A percentile compares a stretch with the other conserved stretches of the same genome.
These are phyloP conservation scores for Thyatira batis DNA, from an alignment of 2,888 invertebrate species.

Conservation along the genomic window DNA sequence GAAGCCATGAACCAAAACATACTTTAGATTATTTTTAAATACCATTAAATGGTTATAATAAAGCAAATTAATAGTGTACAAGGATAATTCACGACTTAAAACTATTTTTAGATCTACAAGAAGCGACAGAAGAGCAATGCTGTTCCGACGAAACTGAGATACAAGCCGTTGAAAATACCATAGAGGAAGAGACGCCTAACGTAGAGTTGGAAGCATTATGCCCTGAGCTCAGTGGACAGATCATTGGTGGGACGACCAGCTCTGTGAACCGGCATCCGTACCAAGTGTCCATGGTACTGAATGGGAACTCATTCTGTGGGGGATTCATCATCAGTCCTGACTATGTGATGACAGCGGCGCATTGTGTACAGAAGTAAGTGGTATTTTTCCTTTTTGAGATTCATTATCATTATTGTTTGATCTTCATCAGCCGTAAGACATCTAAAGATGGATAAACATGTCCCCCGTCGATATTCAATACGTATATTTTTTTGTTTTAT, in stretches of 20 bases:
- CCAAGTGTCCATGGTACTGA: conserved; percentile 73
- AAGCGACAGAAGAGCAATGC: conserved; percentile 49
- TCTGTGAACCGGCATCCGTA: conserved; percentile 69
- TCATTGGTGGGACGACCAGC: conserved; percentile 70
- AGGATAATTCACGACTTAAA: no score
- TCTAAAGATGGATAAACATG: no score
- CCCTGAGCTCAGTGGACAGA: conserved; percentile 73
- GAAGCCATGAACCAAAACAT: no score
- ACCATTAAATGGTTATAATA: no score
- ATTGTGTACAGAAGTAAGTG: conserved; percentile 75
- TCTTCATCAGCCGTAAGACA: background rate
- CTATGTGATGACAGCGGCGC: conserved; percentile 73
- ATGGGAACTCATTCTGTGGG: conserved; percentile 75
- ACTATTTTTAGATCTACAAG: conserved; percentile 61
- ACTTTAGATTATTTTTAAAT: no score
- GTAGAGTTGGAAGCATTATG: conserved; percentile 61
- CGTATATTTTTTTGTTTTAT: no score
- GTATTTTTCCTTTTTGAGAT: background rate
- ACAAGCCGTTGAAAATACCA: conserved; percentile 2
- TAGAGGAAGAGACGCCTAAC: conserved; percentile 38
- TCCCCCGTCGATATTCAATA: no score
- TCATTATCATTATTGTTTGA: conserved; percentile 5
- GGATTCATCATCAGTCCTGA: conserved; percentile 71
- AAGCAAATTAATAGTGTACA: no score
- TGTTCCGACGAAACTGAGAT: conserved; percentile 39